These are phyloP conservation scores for Catostylus mosaicus DNA, from an alignment of 30 jellyfish, hydroid and myxozoan species.

Conservation along the genomic window DNA sequence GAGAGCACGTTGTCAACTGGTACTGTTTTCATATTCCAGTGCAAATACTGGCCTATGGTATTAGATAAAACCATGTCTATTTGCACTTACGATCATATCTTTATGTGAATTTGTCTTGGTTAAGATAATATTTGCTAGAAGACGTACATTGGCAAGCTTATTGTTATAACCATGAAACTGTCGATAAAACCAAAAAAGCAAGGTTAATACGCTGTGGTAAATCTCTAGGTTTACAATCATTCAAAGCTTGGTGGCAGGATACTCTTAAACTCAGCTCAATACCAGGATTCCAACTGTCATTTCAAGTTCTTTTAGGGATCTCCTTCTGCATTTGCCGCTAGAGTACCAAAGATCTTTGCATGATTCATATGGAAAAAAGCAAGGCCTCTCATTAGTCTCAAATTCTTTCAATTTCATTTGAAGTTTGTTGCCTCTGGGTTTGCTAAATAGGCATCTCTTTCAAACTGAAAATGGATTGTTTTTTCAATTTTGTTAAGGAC, in stretches of 20 bases:
- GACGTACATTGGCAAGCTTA: slow-evolving; percentile 17
- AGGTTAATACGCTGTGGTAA: slow-evolving; percentile 37
- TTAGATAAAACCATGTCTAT: slow-evolving; percentile 9
- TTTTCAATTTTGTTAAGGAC: too few relatives aligned
- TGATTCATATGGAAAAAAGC: background rate
- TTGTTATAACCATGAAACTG: slow-evolving; percentile 28
- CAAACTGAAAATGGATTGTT: too few relatives aligned
- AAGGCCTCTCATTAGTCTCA: background rate
- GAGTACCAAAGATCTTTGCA: background rate
- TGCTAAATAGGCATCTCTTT: too few relatives aligned
- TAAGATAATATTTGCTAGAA: slow-evolving; percentile 34
- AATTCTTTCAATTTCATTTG: background rate
- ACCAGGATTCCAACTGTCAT: slow-evolving; percentile 6
- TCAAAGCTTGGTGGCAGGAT: slow-evolving; percentile 38
- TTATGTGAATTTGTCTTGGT: slow-evolving; percentile 33
- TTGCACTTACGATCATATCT: slow-evolving; percentile 22
- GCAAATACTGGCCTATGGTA: slow-evolving; percentile 7
- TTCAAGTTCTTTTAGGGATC: background rate
- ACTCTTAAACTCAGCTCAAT: slow-evolving; percentile 11
- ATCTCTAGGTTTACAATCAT: slow-evolving; percentile 20
- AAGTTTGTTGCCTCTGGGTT: too few relatives aligned
- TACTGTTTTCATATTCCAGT: background rate
- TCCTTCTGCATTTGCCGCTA: background rate
- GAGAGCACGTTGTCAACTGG: background rate
- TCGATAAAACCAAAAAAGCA: slow-evolving; percentile 43